Base-by-base conservation (phyloP, 2,113 vertebrate species). In the Nyctereutes procyonoides region DNA sequence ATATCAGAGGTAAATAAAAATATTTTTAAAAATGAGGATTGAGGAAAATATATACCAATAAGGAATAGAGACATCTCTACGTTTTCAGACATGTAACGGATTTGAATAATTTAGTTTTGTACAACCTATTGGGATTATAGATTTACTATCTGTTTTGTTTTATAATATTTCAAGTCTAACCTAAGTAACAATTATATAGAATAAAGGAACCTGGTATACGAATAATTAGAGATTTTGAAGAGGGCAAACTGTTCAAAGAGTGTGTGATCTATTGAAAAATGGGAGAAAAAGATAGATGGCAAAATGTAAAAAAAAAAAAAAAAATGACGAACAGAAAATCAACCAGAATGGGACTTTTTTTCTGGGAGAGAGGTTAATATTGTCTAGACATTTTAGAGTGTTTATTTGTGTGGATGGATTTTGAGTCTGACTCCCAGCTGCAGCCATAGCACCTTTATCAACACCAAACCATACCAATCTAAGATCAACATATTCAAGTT, bases 1-100 rank as follows among this genome's bases (percentile, higher is more conserved):
- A 73, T 48, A 94, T 60, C 15, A 81, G 5, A 97, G 89, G 53
- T 95, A 20, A 51, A 56, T 0, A 26, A 80, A 94, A 86, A 71
- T 38, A 1, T 55, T 2, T 71, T 88, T 71, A 65, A 5, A 10
- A 65, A 67, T 53, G 13, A 51, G 12, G 17, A 32, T 9, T 51
- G 53, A 89, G 3, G 43, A 82, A 85, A 92, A 74, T 14, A 60
- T 13, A 51, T 74, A 80, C 38, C 14, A 90, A 4, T 62, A 38
- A 93, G 6, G 6, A 81, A 95, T 69, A 17, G 14, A 38, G 14
- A 12, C 10, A 80, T 60, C 51, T 56, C 15, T 58, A 88, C 7
- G 11, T 74, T 56, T 83, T 93, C 15, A 62, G 85, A 87, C 4
- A 69, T 8, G 69, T 15, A 5, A 8, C 5, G 8, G 2, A 69